Evolutionary conservation across 2,113 vertebrate genomes (phyloP).

Genomic region (Globicephala melas): DNA sequence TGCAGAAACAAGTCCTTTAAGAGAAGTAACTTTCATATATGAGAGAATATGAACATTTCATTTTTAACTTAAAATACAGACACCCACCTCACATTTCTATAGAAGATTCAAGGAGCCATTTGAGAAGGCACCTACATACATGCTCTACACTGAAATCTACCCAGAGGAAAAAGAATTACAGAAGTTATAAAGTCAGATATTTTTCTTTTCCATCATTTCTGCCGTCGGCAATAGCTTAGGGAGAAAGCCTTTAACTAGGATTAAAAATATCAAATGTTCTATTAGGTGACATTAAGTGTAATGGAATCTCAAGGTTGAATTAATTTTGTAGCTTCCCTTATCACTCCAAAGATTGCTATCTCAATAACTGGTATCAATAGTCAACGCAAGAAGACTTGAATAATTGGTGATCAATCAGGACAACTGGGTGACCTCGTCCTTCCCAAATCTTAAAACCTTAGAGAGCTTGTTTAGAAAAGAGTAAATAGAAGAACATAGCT

Average conservation of each 20-base stretch:
- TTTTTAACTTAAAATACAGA: slow-evolving; percentile 52
- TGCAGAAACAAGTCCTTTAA: background rate
- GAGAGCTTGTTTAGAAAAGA: slow-evolving; percentile 52
- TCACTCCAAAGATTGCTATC: slow-evolving; percentile 74
- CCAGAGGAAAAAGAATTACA: slow-evolving; percentile 14
- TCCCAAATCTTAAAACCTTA: slow-evolving; percentile 60
- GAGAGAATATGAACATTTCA: background rate
- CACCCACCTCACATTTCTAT: background rate
- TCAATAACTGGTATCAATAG: slow-evolving; percentile 74
- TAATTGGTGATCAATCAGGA: slow-evolving; percentile 81
- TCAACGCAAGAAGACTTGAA: slow-evolving; percentile 61
- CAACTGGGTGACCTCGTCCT: slow-evolving; percentile 70
- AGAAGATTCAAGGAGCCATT: slow-evolving; percentile 20
- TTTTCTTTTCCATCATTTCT: slow-evolving; percentile 63
- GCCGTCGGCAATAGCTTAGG: slow-evolving; percentile 41
- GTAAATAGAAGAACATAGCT: slow-evolving; percentile 56
- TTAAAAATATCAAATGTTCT: slow-evolving; percentile 78
- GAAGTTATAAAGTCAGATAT: slow-evolving; percentile 49
- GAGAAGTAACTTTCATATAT: background rate
- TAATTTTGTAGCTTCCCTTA: slow-evolving; percentile 80
- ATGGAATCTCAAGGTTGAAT: slow-evolving; percentile 80
- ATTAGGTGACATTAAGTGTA: slow-evolving; percentile 76
- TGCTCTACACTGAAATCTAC: slow-evolving; percentile 29
- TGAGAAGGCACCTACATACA: slow-evolving; percentile 16
- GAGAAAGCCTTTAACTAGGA: slow-evolving; percentile 66